Percentiles rank a stretch among this genome's conserved stretches.
phyloP scores from a whole-genome alignment of 2,797 vertebrate species.

The Darevskia mixta region DNA sequence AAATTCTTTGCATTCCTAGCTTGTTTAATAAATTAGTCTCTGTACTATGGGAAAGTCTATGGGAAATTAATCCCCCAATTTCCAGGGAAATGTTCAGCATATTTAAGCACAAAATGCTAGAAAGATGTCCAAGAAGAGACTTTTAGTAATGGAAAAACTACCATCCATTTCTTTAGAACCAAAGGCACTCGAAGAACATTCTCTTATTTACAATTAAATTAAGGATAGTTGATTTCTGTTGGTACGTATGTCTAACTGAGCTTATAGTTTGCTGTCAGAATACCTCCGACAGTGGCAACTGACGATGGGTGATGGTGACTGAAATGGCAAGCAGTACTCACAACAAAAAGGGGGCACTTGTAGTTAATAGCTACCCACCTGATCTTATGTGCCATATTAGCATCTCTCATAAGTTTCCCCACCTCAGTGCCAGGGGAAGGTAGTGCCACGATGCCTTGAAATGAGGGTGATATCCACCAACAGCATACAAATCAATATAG shows the following conservation, averaged over 20 bases:
- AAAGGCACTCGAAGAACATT: not conserved
- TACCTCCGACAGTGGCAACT: not conserved
- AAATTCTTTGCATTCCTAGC: not conserved
- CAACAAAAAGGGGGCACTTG: not conserved
- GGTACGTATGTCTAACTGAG: not conserved
- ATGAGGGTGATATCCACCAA: too few relatives aligned
- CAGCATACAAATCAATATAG: too few relatives aligned
- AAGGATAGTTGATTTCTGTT: not conserved
- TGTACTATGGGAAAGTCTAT: not conserved
- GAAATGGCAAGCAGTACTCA: not conserved
- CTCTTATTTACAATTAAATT: not conserved
- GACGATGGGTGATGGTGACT: not conserved
- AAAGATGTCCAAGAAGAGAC: not conserved
- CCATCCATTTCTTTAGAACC: not conserved
- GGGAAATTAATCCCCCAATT: not conserved
- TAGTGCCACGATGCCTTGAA: not conserved
- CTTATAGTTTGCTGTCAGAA: not conserved
- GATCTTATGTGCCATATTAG: not conserved
- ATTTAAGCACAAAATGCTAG: constrained; percentile 3
- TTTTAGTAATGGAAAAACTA: not conserved
- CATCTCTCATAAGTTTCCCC: not conserved
- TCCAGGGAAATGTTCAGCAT: not conserved
- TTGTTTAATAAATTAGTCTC: not conserved
- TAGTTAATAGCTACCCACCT: not conserved
- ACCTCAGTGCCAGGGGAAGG: not conserved